Conservation (phyloP, 2,113 vertebrate genomes). For the Toxostoma redivivum region DNA sequence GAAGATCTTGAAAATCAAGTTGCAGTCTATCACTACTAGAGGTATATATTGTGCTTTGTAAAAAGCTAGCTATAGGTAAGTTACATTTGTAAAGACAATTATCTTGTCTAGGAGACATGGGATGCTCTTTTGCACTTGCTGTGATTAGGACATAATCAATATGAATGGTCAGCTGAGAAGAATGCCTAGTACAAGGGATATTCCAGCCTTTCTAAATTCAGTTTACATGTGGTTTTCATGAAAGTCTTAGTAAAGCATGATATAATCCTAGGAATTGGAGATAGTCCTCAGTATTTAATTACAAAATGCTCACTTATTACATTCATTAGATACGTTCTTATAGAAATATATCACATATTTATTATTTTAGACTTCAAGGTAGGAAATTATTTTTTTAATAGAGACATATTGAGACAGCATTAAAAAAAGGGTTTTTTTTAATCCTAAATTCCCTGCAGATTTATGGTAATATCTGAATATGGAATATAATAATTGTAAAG, state of each 20-base stretch:
- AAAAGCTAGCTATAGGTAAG: not conserved
- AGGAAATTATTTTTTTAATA: not conserved
- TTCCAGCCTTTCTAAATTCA: not conserved
- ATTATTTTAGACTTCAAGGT: conserved; percentile 3
- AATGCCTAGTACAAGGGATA: not conserved
- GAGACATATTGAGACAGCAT: not conserved
- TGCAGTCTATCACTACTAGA: not conserved
- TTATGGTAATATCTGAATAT: conserved; percentile 10
- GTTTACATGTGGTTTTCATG: not conserved
- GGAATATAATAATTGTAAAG: not conserved
- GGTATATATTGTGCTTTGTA: not conserved
- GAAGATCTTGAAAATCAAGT: not conserved
- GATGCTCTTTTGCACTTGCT: not conserved
- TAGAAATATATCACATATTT: not conserved
- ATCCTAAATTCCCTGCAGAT: not conserved
- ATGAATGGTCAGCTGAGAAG: not conserved
- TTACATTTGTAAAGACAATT: not conserved
- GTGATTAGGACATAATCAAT: not conserved
- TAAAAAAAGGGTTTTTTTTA: not conserved
- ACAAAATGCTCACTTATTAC: not conserved
- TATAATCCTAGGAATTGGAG: not conserved
- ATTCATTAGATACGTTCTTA: not conserved
- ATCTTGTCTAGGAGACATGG: not conserved
- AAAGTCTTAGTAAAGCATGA: not conserved
- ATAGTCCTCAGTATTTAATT: not conserved